A percentile compares a stretch with the other conserved stretches of the same genome.
phyloP scores from a whole-genome alignment of 2,888 invertebrate species.

The Plagiodera versicolora region DNA sequence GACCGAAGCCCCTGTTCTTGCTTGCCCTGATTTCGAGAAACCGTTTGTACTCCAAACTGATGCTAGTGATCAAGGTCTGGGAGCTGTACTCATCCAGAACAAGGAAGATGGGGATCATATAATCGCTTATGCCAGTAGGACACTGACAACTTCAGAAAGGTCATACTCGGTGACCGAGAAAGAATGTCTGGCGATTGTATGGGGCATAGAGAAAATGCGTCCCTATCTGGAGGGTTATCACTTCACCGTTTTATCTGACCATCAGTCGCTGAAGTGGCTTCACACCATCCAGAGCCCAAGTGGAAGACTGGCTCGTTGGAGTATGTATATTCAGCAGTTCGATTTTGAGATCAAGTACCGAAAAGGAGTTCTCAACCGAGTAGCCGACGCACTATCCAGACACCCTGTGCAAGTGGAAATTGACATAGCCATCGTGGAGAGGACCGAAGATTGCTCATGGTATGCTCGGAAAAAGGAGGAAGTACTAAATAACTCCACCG shows the following conservation, averaged over 20 bases:
- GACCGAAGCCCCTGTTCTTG: conserved; percentile 15
- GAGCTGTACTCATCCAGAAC: conserved; percentile 32
- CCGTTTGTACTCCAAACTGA: conserved; percentile 33
- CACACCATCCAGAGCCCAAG: conserved; percentile 10
- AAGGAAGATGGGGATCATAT: conserved; percentile 23
- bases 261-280: conserved; percentile 34
- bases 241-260: conserved; percentile 37
- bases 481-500: background rate
- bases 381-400: too few relatives aligned
- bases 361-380: conserved; percentile 28
- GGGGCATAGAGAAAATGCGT: conserved; percentile 34
- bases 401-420: background rate
- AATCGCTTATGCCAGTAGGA: conserved; percentile 30
- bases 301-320: conserved; percentile 18
- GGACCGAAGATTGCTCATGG: background rate
- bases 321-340: conserved; percentile 23
- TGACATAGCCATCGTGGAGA: background rate
- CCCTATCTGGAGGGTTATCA: conserved; percentile 25
- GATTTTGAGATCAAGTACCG: conserved; percentile 31
- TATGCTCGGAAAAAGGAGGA: background rate
- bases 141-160: conserved; percentile 21
- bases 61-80: conserved; percentile 32
- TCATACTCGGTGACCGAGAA: conserved; percentile 35
- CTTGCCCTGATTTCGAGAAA: conserved; percentile 26
- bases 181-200: conserved; percentile 38